Conservation (phyloP, 2,797 vertebrate genomes). For the Austrolebias charrua region DNA sequence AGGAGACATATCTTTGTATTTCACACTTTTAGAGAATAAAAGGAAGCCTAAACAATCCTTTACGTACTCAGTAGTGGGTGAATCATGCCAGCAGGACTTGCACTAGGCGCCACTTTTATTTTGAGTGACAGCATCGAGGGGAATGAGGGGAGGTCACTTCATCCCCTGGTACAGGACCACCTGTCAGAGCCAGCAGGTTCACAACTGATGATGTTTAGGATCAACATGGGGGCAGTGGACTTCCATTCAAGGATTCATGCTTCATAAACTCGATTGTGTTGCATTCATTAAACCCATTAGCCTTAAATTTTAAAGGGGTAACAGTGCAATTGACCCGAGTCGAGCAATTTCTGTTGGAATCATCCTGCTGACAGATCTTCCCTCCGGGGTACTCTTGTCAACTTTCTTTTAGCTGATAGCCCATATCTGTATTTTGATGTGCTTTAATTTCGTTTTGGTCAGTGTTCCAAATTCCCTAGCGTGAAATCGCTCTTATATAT, state of each 20-base stretch:
- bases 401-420: conserved; percentile 35
- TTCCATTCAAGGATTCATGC: conserved; percentile 60
- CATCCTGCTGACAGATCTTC: conserved; percentile 35
- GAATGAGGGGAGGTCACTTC: conserved; percentile 37
- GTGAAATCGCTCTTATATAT: conserved; percentile 39
- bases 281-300: conserved; percentile 68
- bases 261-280: conserved; percentile 55
- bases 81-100: conserved; percentile 46
- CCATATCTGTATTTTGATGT: conserved; percentile 37
- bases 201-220: conserved; percentile 55
- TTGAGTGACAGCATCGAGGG: conserved; percentile 66
- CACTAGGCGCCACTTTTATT: conserved; percentile 64
- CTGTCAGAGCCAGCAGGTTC: conserved; percentile 57
- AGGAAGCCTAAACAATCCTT: conserved; percentile 11
- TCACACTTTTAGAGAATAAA: background rate
- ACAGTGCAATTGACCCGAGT: conserved; percentile 59
- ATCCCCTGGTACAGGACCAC: conserved; percentile 56
- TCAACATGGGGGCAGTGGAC: conserved; percentile 60
- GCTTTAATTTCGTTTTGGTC: conserved; percentile 52
- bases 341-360: conserved; percentile 43
- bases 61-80: conserved; percentile 35
- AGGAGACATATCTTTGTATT: conserved; percentile 39
- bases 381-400: conserved; percentile 38
- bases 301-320: conserved; percentile 51
- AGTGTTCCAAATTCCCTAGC: conserved; percentile 33